Evolutionary conservation across 2,797 vertebrate genomes (phyloP), one percentile per base, ranked within the genome.

Genomic region (Dromococcyx pavoninus): DNA sequence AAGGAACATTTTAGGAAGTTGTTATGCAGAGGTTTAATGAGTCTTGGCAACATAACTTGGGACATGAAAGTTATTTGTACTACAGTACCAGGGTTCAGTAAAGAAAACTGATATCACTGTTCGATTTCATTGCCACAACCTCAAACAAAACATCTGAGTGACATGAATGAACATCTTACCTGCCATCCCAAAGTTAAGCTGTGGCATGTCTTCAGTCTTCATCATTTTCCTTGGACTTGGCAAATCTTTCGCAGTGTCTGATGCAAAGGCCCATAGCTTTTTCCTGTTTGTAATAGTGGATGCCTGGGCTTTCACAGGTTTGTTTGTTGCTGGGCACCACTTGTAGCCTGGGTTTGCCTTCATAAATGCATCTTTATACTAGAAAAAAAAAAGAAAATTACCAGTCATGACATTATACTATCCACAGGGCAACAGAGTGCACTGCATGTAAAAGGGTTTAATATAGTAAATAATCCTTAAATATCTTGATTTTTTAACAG

Each of bases 281-380:
- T 99, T 99, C 91, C 99, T 98, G 80, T 98, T 97, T 60, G 98
- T 98, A 92, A 99, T 98, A 69, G 98, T 95, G 84, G 98, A 97
- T 76, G 99, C 91, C 41, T 98, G 98, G 66, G 98, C 98, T 97
- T 99, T 99, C 58, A 99, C 98, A 77, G 99, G 99, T 97, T 99
- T 99, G 98, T 99, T 99, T 96, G 99, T 99, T 79, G 99, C 98
- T 60, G 99, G 99, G 97, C 99, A 99, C 99, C 99, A 99, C 97
- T 99, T 99, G 97, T 99, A 99, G 86, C 99, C 99, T 25, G 99
- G 99, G 89, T 99, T 99, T 65, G 99, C 99, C 97, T 99, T 99
- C 99, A 99, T 99, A 95, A 99, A 99, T 44, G 99, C 99, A 97
- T 99, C 99, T 89, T 99, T 99, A 97, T 99, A 99, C 99, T 99